These are phyloP conservation scores for Oenanthe melanoleuca DNA, from an alignment of 2,113 vertebrate species.

Conservation along the genomic window DNA sequence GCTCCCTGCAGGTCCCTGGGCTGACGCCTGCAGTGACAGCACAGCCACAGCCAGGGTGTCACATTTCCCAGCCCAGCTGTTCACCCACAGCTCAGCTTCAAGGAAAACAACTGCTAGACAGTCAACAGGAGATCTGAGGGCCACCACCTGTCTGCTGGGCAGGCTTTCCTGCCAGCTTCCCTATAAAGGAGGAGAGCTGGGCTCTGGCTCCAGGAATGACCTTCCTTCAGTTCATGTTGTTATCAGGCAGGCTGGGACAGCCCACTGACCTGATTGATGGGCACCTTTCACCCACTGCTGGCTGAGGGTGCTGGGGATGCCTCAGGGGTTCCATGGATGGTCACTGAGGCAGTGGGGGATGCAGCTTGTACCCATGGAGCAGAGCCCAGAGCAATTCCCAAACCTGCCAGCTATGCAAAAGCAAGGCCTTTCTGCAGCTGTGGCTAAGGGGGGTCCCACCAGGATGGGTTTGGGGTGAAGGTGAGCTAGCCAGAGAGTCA, in stretches of 20 bases:
- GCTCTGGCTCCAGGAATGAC: neutral
- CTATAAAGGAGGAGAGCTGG: neutral
- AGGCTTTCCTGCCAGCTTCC: neutral
- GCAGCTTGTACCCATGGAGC: neutral
- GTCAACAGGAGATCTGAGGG: slow-evolving; percentile 9
- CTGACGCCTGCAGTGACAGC: accelerated
- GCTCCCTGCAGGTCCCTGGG: neutral
- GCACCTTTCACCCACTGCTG: neutral
- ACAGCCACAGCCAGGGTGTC: neutral
- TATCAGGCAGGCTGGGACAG: neutral
- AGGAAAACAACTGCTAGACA: slow-evolving; percentile 35
- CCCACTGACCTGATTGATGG: neutral
- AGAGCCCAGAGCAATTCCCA: neutral
- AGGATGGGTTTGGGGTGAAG: neutral
- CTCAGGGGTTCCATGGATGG: accelerated
- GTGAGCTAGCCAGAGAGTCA: neutral
- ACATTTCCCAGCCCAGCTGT: slow-evolving; percentile 19
- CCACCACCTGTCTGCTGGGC: neutral
- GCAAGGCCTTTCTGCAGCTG: neutral
- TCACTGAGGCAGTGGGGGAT: neutral
- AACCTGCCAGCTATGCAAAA: neutral
- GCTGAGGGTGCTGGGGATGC: neutral
- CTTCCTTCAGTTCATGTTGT: neutral
- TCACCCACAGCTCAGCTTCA: neutral
- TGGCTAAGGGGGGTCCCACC: neutral